Evolutionary conservation across 92 coral and sea anemone species (phyloP).

Genomic region (Epizoanthus rinbou): DNA sequence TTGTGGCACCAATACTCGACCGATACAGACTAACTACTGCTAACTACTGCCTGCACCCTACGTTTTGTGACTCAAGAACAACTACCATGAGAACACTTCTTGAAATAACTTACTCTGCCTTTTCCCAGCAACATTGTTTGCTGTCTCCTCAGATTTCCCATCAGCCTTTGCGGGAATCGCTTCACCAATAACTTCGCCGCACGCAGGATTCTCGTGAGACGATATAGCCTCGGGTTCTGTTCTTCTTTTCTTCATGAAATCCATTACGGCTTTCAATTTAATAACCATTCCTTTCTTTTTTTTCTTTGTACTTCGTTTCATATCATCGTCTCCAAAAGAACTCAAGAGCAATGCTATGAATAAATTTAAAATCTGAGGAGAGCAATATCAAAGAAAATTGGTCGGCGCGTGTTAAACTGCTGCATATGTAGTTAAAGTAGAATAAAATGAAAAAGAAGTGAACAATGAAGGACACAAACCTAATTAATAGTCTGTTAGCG

Average conservation of each 20-base stretch:
- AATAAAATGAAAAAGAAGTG: not conserved
- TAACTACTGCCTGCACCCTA: no score
- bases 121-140: not conserved
- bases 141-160: not conserved
- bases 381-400: not conserved
- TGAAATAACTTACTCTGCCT: conserved; percentile 1
- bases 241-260: conserved; percentile 25
- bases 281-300: conserved; percentile 3
- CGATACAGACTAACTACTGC: no score
- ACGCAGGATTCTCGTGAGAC: conserved; percentile 17
- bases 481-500: no score
- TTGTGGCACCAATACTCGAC: no score
- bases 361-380: conserved; percentile 78
- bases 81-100: no score
- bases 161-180: not conserved
- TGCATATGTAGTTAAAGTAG: not conserved
- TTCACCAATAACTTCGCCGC: conserved; percentile 4
- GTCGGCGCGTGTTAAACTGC: not conserved
- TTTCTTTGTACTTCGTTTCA: not conserved
- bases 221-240: conserved; percentile 35
- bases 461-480: not conserved
- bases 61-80: no score
- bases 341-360: conserved; percentile 87
- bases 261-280: conserved; percentile 35
- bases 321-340: conserved; percentile 73